Evolutionary conservation across 2,888 invertebrate genomes (phyloP), one percentile per base, ranked within the genome.

Genomic region (Andrena bicolor): DNA sequence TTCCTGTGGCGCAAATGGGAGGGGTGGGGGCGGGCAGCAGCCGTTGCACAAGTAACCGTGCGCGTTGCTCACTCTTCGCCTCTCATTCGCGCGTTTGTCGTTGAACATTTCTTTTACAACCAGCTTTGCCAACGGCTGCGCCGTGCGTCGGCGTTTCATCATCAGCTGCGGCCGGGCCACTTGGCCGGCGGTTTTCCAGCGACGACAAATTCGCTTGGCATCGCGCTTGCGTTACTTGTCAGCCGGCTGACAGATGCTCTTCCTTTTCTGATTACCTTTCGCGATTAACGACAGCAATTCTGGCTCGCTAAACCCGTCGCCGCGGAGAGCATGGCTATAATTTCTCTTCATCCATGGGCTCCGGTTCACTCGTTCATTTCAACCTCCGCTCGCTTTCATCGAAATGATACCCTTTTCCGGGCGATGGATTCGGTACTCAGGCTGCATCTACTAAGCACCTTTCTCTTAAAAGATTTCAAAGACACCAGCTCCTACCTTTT

Each of bases 1-100:
- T 74, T 77, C 73, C 77, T 30, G 63, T 23, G 72, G 71, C 28
- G 77, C 84, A 71, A 82, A 76, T 76, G 80, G 72, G 73, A 77
- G 79, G 26, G 26, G 80, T 70, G 73, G 80, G 79, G 26, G 26
- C 20, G 13, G 10, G 26, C 23, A 41, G 64, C 64, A 66, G 32
- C 58, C 53, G 71, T 51, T 49, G 28, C 64, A 51, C 61, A 16
- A 56, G 68, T 65, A 60, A 70, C 56, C 60, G 32, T 56, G 78
- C 70, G 26, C 26, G 68, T 61, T 60, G 71, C 20, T 49, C 61
- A 30, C 61, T 26, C 51, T 48, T 16, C 16, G n/a, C 32, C 60
- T 26, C 61, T 83, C 74, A 20, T 71, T 78, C 70, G 68, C 72
- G 61, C 56, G 49, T 78, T 72, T 64, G 32, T 58, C 66, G 78